These are phyloP conservation scores for Ostrea denselamellosa DNA, from an alignment of 1,140 invertebrate species.

Conservation along the genomic window DNA sequence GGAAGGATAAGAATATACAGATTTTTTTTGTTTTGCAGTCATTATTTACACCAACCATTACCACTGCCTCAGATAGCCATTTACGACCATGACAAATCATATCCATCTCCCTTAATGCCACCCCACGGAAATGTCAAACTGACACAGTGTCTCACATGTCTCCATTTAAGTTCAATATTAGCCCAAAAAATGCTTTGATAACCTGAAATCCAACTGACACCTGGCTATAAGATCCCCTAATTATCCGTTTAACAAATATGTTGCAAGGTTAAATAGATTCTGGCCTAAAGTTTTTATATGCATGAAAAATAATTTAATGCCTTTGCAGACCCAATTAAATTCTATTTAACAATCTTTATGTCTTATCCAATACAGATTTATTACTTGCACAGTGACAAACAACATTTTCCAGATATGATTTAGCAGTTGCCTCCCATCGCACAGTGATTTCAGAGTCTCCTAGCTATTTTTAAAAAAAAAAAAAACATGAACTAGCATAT, in stretches of 20 bases:
- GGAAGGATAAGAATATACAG: not conserved
- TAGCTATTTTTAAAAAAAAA: too few relatives aligned
- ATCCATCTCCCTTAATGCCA: slow-evolving; percentile 7
- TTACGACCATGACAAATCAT: slow-evolving; percentile 8
- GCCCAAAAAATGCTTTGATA: slow-evolving; percentile 26
- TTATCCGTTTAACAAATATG: not conserved
- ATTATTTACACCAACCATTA: not conserved
- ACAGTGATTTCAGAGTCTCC: not conserved
- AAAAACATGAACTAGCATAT: not conserved
- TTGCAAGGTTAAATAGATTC: not conserved
- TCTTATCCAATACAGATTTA: not conserved
- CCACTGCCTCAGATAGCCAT: not conserved
- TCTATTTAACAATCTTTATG: not conserved
- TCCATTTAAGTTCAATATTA: slow-evolving; percentile 30
- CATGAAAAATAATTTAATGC: not conserved
- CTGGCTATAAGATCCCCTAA: slow-evolving; percentile 14
- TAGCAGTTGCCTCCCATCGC: not conserved
- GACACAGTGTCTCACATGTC: not conserved
- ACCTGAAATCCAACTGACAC: slow-evolving; percentile 16
- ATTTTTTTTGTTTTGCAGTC: not conserved
- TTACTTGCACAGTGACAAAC: not conserved
- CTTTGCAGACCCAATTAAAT: not conserved
- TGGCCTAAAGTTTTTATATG: slow-evolving; percentile 19
- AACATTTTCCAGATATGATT: not conserved
- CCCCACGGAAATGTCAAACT: not conserved